Base-by-base conservation (phyloP, 92 coral and sea anemone genomes). In the Umimayanthus kanabou region DNA sequence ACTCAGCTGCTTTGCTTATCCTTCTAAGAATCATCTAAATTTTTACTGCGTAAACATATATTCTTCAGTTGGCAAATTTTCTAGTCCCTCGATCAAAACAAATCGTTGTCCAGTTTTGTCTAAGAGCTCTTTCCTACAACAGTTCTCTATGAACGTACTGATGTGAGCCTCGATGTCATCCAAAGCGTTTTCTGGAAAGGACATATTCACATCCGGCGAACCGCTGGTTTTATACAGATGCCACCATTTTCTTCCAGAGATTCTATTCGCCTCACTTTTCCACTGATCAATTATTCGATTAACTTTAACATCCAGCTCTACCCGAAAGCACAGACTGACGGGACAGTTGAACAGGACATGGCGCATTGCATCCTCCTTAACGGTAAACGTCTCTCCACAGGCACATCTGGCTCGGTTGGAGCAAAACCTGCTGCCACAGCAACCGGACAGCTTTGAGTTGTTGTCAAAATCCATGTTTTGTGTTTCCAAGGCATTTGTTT, bases 201-300 rank as follows among this genome's bases (percentile, higher is more conserved):
- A 88, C 39, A 86, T 81, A 82, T 50, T 64, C 39, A 75, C 81
- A 55, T 88, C 89, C 23, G 93, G 93, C 80, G 75, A 80, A 2
- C 93, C 93, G 45, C 88, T 91, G 16, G 93, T 88, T 64, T 91
- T 91, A 78, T 88, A 91, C 70, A 88, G 49, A 15, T 91, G 89
- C 93, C 93, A 91, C 93, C 93, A 91, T 16, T 85, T 88, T 80
- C 93, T 85, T 58, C 93, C 93, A 81, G 86, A 61, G 33, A 91
- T 85, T 43, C 93, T 88, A 61, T 45, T 73, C 75, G 75, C 86
- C 20, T 91, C 93, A 64, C 85, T 84, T 85, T 57, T 84, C 93
- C 91, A 91, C 69, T 70, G 75, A 79, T 91, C 82, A 22, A 91
- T 87, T 25, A 85, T 84, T 23, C 84, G 85, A 53, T 84, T 82